Conservation (phyloP, 1,140 invertebrate genomes). For the Mycetomoellerius zeteki region DNA sequence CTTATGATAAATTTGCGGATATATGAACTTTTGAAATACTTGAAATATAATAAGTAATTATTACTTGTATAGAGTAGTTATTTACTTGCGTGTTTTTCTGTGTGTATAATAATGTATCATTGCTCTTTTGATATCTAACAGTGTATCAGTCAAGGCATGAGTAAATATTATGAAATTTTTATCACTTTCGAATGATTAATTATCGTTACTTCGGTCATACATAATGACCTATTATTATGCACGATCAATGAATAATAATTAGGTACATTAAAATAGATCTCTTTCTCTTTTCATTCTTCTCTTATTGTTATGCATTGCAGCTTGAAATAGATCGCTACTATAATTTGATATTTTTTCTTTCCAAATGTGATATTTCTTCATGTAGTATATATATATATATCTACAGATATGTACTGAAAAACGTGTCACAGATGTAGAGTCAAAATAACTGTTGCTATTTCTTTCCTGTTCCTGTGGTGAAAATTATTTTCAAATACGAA, state of each 20-base stretch:
- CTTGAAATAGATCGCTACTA: neutral
- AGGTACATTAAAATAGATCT: neutral
- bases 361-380: neutral
- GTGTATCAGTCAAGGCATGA: neutral
- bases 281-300: neutral
- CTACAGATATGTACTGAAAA: neutral
- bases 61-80: too few species aligned
- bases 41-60: too few species aligned
- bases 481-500: constrained; percentile 8
- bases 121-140: too few species aligned
- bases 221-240: neutral
- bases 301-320: neutral
- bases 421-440: neutral
- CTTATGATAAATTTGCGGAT: too few species aligned
- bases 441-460: neutral
- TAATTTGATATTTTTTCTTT: neutral
- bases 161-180: neutral
- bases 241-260: constrained; percentile 8
- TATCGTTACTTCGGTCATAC: neutral
- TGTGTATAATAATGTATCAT: too few species aligned
- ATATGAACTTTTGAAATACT: too few species aligned
- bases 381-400: neutral
- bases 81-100: too few species aligned
- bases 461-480: neutral
- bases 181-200: neutral